Evolutionary conservation across 2,797 vertebrate genomes (phyloP), one percentile per base, ranked within the genome.

Genomic region (Enteromius thamalakanensis): DNA sequence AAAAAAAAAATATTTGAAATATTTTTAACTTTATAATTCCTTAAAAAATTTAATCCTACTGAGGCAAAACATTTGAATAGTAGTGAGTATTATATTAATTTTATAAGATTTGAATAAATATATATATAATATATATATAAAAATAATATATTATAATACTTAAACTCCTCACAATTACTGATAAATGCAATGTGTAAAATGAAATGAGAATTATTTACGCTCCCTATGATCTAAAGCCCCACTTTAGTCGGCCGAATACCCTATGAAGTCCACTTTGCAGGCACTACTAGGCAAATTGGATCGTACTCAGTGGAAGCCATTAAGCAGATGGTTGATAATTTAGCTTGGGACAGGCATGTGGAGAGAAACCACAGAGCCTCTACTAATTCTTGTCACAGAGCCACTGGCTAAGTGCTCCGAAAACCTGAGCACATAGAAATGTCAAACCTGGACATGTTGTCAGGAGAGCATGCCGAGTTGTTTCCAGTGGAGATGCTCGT

Each of bases 401-500:
- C 65, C 76, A 72, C 26, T 23, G 37, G 26, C 37, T 58, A 40
- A 84, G 71, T 10, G 8, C 15, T 76, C 49, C 58, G 58, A 65
- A 40, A 53, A 55, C 34, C 40, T 37, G 37, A 74, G 51, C 77
- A 64, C 4, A 10, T 17, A 26, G 29, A 49, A 64, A 69, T 3
- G 15, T 23, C 45, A 40, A 90, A 98, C 98, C 97, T 96, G 92
- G 96, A 97, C 92, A 96, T 87, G 91, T 96, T 97, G 90, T 99
- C 97, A 0, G 97, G 97, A 0, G 98, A 99, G 91, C 97, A 99
- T 74, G 96, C 96, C 0, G 98, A 99, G 92, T 96, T 96, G 92
- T 95, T 97, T 53, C 96, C 95, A 0, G 96, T 96, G 87, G 98
- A 99, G 82, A 98, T 90, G 88, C 96, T 98, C 91, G 98, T 99